A percentile compares a stretch with the other conserved stretches of the same genome.
phyloP scores from a whole-genome alignment of 2,888 invertebrate genomes.

The Apamea sordens region DNA sequence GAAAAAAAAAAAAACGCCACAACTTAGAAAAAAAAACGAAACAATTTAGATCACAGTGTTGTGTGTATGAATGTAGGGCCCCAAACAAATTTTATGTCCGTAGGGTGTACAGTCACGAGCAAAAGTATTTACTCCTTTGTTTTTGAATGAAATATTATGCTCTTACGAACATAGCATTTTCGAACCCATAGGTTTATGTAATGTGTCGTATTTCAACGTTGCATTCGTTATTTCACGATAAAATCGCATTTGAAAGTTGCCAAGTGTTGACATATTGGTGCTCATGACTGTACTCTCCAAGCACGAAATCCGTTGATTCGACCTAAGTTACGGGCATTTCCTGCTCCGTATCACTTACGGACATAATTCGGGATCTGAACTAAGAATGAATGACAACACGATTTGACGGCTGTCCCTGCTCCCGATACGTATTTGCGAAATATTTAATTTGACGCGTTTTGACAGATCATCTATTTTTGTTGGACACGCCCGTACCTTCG shows the following conservation, averaged over 20 bases:
- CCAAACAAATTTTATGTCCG: background rate
- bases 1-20: background rate
- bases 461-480: background rate
- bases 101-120: too few species aligned
- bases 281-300: too few species aligned
- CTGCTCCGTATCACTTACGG: background rate
- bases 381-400: background rate
- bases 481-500: background rate
- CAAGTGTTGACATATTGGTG: too few species aligned
- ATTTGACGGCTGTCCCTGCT: background rate
- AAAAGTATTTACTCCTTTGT: too few species aligned
- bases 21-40: background rate
- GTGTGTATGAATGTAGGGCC: background rate
- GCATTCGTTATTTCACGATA: too few species aligned
- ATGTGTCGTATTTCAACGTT: too few species aligned
- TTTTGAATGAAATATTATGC: too few species aligned
- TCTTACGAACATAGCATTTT: too few species aligned
- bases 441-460: background rate
- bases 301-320: background rate
- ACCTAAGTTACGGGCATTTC: background rate
- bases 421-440: background rate
- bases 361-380: background rate
- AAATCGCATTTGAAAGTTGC: too few species aligned
- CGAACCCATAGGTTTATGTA: too few species aligned
- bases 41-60: background rate